Base-by-base conservation (phyloP, 2,797 vertebrate genomes). In the Tenualosa thibaudeaui region DNA sequence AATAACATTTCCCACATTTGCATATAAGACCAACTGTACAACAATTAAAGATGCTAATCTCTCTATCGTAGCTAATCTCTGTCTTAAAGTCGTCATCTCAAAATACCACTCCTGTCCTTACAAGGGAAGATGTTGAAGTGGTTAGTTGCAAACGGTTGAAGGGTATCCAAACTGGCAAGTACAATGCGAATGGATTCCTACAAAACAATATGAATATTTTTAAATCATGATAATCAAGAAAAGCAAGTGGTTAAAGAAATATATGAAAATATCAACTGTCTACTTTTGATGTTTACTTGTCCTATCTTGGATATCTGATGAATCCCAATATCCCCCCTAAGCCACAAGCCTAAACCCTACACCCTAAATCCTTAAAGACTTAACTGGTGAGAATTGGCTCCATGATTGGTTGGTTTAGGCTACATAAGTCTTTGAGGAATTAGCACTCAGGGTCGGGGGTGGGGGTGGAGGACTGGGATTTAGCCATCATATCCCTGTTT, bases 121-220 rank as follows among this genome's bases (percentile, higher is more conserved):
- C 97, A 97, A 0, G 97, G 97, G 91, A 97, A 98, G 84, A 98
- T 83, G 5, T 88, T 93, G 87, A 97, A 97, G 91, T 96, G 95
- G n/a, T 93, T 83, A 1, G 96, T 97, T 82, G 92, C 92, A 91
- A 99, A 99, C 0, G 98, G 97, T 68, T 93, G 94, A 83, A 98
- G 95, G 83, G 85, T 87, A 82, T 97, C 94, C 91, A 97, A 90
- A 89, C 96, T 97, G 75, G 95, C 96, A 60, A 99, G 93, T 88
- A 98, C 93, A 0, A 94, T 95, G 85, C 97, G 94, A 89, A 99
- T 90, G 9, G 97, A 96, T 88, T 96, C 94, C 98, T 99, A 91
- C 9, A 85, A 89, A 37, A 90, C 75, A 88, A 84, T 40, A 12
- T 53, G 81, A 10, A 8, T 58, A 65, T 15, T 9, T 60, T 83